These are phyloP conservation scores for Pelobates fuscus DNA, from an alignment of 2,113 vertebrate species.

Conservation along the genomic window DNA sequence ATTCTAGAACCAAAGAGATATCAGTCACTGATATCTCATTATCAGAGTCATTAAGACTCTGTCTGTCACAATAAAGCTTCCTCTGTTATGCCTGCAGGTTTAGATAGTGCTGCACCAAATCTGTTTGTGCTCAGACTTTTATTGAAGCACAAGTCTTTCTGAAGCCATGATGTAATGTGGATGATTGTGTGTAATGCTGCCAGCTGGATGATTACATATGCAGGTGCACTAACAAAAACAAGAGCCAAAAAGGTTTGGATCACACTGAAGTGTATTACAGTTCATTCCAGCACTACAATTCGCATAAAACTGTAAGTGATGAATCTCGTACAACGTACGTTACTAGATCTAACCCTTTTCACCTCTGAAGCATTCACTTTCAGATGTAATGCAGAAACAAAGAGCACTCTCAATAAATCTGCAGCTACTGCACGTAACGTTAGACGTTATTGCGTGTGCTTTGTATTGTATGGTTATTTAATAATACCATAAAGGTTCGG, in stretches of 20 bases:
- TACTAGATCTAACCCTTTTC: constrained; percentile 15
- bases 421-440: constrained; percentile 26
- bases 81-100: neutral
- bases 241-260: constrained; percentile 40
- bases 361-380: constrained; percentile 33
- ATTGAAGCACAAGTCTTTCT: constrained; percentile 33
- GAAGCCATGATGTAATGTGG: constrained; percentile 25
- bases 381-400: constrained; percentile 24
- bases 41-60: constrained; percentile 31
- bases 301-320: constrained; percentile 26
- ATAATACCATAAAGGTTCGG: neutral
- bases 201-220: constrained; percentile 43
- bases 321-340: constrained; percentile 23
- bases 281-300: constrained; percentile 46
- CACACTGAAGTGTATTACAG: neutral
- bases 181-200: constrained; percentile 27
- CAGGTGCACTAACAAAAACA: constrained; percentile 35
- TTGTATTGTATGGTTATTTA: neutral
- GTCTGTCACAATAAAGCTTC: constrained; percentile 12
- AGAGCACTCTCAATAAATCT: constrained; percentile 23
- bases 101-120: neutral
- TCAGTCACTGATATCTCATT: constrained; percentile 22
- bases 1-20: neutral
- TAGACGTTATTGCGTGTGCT: neutral
- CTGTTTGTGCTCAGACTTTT: constrained; percentile 36